phyloP scores from a whole-genome alignment of 2,888 invertebrate species.

The Noctuana brunneofusca region DNA sequence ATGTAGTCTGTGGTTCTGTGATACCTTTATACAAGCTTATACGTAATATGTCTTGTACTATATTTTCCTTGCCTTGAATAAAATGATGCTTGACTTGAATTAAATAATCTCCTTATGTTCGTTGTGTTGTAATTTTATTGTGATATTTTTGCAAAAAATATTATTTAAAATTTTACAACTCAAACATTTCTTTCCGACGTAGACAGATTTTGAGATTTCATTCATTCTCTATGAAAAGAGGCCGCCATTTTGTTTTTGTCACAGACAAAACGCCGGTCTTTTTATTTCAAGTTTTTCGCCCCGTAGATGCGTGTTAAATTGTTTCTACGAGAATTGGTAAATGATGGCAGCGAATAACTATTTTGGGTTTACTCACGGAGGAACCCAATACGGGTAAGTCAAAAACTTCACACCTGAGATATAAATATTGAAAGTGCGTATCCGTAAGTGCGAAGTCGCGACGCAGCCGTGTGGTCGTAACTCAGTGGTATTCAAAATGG shows the following conservation, averaged over 20 bases:
- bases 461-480: slow-evolving; percentile 62
- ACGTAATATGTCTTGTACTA: too few species aligned
- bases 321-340: slow-evolving; percentile 74
- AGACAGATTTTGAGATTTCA: too few species aligned
- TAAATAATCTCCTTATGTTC: too few species aligned
- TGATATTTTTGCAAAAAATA: too few species aligned
- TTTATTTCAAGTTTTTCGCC: slow-evolving; percentile 59
- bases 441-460: slow-evolving; percentile 40
- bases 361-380: slow-evolving; percentile 96
- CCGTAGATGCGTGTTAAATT: slow-evolving; percentile 67
- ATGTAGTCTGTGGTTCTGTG: too few species aligned
- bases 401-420: slow-evolving; percentile 37
- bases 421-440: slow-evolving; percentile 38
- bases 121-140: too few species aligned
- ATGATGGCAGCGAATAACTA: slow-evolving; percentile 96
- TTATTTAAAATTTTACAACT: slow-evolving; percentile 2
- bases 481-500: slow-evolving; percentile 75
- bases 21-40: too few species aligned
- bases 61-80: too few species aligned
- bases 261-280: slow-evolving; percentile 77
- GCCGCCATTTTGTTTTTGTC: slow-evolving; percentile 55
- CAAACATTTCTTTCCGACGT: slow-evolving; percentile 30
- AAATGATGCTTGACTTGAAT: too few species aligned
- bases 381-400: slow-evolving; percentile 94
- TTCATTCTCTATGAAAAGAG: slow-evolving; percentile 43